Conservation (phyloP, 1,140 invertebrate genomes). For the Brachionus koreanus region DNA sequence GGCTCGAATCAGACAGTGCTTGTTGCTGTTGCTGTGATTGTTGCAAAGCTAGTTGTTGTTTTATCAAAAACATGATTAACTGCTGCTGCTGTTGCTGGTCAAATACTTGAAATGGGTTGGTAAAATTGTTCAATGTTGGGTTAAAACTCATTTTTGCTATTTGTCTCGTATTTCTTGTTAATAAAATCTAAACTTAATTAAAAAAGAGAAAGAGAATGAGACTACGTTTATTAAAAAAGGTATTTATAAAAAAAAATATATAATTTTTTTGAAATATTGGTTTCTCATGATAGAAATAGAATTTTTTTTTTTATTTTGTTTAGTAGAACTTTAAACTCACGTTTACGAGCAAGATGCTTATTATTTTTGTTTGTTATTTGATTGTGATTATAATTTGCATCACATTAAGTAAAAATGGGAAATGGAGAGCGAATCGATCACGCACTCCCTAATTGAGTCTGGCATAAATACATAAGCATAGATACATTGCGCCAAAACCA, state of each 20-base stretch:
- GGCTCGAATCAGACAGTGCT: neutral
- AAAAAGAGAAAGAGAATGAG: too few relatives aligned
- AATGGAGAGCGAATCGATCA: neutral
- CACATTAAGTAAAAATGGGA: neutral
- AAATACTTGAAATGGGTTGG: slow-evolving; percentile 9
- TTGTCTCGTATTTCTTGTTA: neutral
- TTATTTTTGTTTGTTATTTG: neutral
- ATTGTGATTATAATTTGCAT: neutral
- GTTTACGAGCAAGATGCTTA: slow-evolving; percentile 25
- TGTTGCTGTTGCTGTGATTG: neutral
- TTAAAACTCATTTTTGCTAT: neutral
- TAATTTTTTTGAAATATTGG: neutral
- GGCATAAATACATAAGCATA: neutral
- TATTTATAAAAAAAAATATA: neutral
- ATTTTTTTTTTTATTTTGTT: neutral
- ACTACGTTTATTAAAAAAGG: too few relatives aligned
- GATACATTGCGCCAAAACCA: neutral
- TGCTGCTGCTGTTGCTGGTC: slow-evolving; percentile 30
- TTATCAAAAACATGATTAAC: neutral
- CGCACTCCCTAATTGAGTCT: neutral
- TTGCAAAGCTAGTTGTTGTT: neutral
- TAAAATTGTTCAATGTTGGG: slow-evolving; percentile 19
- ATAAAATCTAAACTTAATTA: too few relatives aligned
- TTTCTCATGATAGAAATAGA: neutral
- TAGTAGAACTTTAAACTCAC: slow-evolving; percentile 37